These are phyloP conservation scores for Sciaenops ocellatus DNA, from an alignment of 2,797 vertebrate species.

Conservation along the genomic window DNA sequence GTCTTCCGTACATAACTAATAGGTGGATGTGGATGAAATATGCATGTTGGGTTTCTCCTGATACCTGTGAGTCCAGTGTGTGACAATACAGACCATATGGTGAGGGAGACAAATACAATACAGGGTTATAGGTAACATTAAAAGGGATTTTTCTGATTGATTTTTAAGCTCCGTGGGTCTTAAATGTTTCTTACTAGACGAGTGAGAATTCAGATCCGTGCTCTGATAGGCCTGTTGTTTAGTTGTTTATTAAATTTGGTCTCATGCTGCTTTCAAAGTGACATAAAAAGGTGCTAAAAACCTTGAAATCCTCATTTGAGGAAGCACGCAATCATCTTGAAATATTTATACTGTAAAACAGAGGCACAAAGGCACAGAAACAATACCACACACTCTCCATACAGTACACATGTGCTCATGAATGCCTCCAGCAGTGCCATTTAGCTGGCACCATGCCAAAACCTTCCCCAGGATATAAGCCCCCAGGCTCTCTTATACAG, in stretches of 20 bases:
- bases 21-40: constrained; percentile 60
- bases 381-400: constrained; percentile 23
- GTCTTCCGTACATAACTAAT: constrained; percentile 61
- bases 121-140: not conserved
- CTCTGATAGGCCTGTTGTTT: constrained; percentile 1
- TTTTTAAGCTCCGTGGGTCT: not conserved
- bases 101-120: not conserved
- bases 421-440: constrained; percentile 41
- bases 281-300: constrained; percentile 26
- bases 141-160: not conserved
- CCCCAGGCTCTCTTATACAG: constrained; percentile 21
- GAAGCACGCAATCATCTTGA: constrained; percentile 31
- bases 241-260: constrained; percentile 33
- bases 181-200: not conserved
- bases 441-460: constrained; percentile 30
- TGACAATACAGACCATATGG: constrained; percentile 33
- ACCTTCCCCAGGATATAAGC: constrained; percentile 21
- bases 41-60: constrained; percentile 46
- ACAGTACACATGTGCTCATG: constrained; percentile 7
- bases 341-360: constrained; percentile 54
- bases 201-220: constrained; percentile 7
- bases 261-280: constrained; percentile 7
- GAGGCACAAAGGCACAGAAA: constrained; percentile 41
- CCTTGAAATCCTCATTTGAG: constrained; percentile 20
- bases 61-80: constrained; percentile 44